Conservation (phyloP, 2,113 vertebrate species). For the Mesembrinibis cayennensis region DNA sequence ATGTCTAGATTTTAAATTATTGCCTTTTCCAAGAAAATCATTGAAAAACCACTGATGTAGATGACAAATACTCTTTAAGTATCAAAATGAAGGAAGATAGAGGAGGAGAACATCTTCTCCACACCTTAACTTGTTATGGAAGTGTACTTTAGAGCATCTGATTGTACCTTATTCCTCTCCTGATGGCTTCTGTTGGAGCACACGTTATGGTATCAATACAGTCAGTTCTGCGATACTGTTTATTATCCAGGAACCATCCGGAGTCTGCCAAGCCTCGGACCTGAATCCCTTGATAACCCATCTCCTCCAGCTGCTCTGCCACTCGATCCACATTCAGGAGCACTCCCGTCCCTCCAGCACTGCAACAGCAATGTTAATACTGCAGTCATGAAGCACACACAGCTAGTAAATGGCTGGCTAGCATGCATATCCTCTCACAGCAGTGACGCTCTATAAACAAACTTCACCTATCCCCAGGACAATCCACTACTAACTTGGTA, state of each 20-base stretch:
- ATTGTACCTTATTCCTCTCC: constrained; percentile 90
- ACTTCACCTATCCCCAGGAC: background rate
- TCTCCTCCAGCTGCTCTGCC: constrained; percentile 87
- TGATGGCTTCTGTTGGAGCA: constrained; percentile 93
- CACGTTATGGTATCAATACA: constrained; percentile 89
- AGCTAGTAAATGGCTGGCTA: background rate
- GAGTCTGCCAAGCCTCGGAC: constrained; percentile 95
- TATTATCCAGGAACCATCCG: constrained; percentile 98
- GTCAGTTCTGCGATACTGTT: constrained; percentile 90
- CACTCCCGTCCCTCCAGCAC: constrained; percentile 94
- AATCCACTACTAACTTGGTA: rapidly evolving
- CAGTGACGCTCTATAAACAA: rapidly evolving
- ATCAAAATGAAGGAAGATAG: background rate
- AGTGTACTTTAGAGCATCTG: background rate
- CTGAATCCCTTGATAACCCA: constrained; percentile 87
- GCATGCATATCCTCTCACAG: background rate
- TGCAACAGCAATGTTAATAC: constrained; percentile 40
- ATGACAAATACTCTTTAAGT: background rate
- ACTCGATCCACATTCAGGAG: constrained; percentile 94
- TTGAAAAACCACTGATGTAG: background rate
- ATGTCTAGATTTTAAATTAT: background rate
- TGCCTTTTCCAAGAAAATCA: background rate
- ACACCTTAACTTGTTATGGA: background rate
- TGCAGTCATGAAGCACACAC: background rate
- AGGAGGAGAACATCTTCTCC: background rate